Evolutionary conservation across 2,797 vertebrate genomes (phyloP), one percentile per base, ranked within the genome.

Genomic region (Mormyrops boulengeri): DNA sequence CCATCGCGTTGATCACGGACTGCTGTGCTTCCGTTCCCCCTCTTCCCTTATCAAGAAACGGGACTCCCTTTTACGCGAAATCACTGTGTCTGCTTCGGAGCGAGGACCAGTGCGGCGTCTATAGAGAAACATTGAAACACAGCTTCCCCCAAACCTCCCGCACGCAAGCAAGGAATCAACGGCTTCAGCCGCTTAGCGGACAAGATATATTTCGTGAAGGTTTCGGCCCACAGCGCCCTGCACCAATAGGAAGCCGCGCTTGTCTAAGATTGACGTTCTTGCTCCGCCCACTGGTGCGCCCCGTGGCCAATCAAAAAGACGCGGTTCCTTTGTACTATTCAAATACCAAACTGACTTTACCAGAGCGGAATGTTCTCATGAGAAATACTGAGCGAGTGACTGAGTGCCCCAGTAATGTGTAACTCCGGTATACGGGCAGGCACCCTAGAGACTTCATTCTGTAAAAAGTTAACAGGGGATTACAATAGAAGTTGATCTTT

Each of bases 261-360:
- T 34, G 26, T 34, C 52, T 14, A 38, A 89, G 88, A 89, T 30
- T 30, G 90, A 88, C 85, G 26, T 49, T 12, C 19, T 94, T 94
- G 93, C 95, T 93, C 94, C 95, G 95, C 95, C 95, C 95, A 94
- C 94, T 94, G 93, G 55, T 89, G 89, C 55, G 90, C 87, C 91
- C 92, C 90, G 88, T 41, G 91, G 91, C 97, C 97, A 98, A 98
- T 98, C 91, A 94, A 93, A 94, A 91, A 91, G 95, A 96, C 96
- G 97, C 96, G 97, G 97, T 96, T 95, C 95, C 95, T 96, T 95
- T 94, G 95, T 95, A 96, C 94, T 93, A 96, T 96, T 97, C 97
- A 97, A 98, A 98, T 93, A 94, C 95, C 93, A 94, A 93, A 93
- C 62, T 91, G 80, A 88, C 89, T 88, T 92, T 87, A 34, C 92